Conservation (phyloP, 2,113 vertebrate species). For the Tapirus terrestris region DNA sequence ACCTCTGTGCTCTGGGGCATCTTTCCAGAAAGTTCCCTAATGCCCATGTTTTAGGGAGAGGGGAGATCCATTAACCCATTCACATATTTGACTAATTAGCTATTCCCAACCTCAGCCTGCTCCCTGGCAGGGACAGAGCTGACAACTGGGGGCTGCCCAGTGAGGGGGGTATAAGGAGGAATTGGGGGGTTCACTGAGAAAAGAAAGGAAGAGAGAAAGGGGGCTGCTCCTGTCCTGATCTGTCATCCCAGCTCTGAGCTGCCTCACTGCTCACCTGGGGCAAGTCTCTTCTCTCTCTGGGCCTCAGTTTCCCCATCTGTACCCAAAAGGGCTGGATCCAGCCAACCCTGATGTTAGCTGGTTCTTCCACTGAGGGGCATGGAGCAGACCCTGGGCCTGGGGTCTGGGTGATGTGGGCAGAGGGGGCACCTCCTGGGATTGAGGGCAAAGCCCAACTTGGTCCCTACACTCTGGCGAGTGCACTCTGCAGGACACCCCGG, state of each 20-base stretch:
- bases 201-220: neutral
- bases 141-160: no score
- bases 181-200: accelerated
- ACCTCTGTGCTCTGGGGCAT: accelerated
- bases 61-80: no score
- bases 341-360: neutral
- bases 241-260: accelerated
- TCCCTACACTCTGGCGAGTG: neutral
- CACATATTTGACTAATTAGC: neutral
- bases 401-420: neutral
- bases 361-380: accelerated
- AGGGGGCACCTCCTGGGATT: neutral
- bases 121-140: neutral
- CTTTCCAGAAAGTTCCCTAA: neutral
- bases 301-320: neutral
- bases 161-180: neutral
- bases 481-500: neutral
- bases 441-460: neutral
- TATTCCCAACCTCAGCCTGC: neutral
- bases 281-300: neutral
- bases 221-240: accelerated
- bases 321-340: neutral
- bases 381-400: neutral
- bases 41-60: neutral
- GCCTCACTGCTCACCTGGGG: neutral